Evolutionary conservation across 2,113 vertebrate genomes (phyloP).

Genomic region (Danionella cerebrum): DNA sequence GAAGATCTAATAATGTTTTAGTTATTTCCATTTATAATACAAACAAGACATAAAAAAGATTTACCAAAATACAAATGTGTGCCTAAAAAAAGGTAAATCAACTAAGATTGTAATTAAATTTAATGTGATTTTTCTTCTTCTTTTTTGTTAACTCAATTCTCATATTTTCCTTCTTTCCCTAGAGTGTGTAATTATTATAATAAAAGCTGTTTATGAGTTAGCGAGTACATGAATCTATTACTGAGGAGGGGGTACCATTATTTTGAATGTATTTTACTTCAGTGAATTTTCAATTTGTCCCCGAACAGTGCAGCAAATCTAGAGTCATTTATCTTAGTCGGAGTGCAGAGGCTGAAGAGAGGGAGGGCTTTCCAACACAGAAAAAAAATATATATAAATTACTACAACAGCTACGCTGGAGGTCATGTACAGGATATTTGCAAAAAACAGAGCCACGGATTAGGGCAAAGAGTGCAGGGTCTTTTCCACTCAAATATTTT

Average conservation of each 20-base stretch:
- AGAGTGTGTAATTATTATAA: no score
- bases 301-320: conserved; percentile 56
- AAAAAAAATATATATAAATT: not conserved
- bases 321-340: conserved; percentile 63
- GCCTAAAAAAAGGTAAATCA: no score
- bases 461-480: not conserved
- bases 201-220: conserved; percentile 34
- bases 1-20: no score
- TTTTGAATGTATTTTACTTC: conserved; percentile 55
- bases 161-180: no score
- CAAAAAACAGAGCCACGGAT: not conserved
- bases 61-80: no score
- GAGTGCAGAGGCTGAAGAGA: conserved; percentile 19
- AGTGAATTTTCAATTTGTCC: conserved; percentile 60
- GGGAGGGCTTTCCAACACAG: conserved; percentile 20
- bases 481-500: not conserved
- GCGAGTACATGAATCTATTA: conserved; percentile 60
- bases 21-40: no score
- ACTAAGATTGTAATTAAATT: no score
- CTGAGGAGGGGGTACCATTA: conserved; percentile 53
- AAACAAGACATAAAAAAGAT: no score
- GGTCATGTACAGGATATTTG: not conserved
- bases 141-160: no score
- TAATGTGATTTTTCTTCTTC: no score
- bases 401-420: not conserved